Base-by-base conservation (phyloP, 2,888 invertebrate species). In the Mayetiola destructor region DNA sequence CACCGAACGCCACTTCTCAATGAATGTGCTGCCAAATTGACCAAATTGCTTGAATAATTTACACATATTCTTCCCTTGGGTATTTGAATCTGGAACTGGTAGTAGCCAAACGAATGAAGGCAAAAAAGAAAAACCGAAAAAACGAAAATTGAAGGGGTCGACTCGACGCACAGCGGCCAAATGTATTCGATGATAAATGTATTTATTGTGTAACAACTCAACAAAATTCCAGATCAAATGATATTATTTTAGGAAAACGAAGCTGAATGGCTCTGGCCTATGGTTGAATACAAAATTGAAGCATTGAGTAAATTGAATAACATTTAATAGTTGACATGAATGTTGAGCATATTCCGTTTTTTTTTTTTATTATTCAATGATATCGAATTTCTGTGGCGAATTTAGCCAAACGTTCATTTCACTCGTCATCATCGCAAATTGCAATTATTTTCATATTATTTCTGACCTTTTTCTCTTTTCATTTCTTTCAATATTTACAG, bases 401-500 rank as follows among this genome's bases (percentile, higher is more conserved):
- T 9, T n/a, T 36, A 20, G 10, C 8, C 12, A 20, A 4, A 40
- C 21, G 12, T 40, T n/a, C n/a, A n/a, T n/a, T n/a, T n/a, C n/a
- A 32, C 32, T 9, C 12, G 12, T 32, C 32, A 12, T 9, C 6
- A 32, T 32, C 32, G 12, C 12, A 12, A 32, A 32, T 32, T 32
- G 8, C 32, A 9, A 32, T 8, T 32, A 32, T 32, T 32, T 32
- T 32, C 6, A n/a, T n/a, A n/a, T n/a, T n/a, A n/a, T n/a, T n/a
- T n/a, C n/a, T n/a, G n/a, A n/a, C n/a, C n/a, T 64, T 68, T 64
- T 70, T 65, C 67, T 48, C 4, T 59, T 57, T 61, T 59, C 18
- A n/a, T 59, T 30, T 35, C 36, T 16, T 14, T 60, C 10, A 3
- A 48, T 48, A 23, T 55, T 12, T 81, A 74, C 84, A 93, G 93